phyloP scores from a whole-genome alignment of 2,797 vertebrate genomes.

The Parauchenoglanis ngamensis region DNA sequence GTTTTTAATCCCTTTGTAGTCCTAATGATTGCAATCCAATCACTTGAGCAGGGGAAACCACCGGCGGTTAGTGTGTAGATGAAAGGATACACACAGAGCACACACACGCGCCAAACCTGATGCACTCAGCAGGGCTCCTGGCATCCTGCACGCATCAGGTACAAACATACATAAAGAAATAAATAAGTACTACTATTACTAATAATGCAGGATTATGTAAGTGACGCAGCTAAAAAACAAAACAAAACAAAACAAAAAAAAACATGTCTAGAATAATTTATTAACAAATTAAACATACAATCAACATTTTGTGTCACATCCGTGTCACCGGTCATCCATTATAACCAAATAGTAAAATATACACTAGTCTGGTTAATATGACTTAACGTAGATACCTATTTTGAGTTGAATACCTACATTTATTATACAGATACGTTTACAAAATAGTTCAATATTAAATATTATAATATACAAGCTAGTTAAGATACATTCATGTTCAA shows the following conservation, averaged over 20 bases:
- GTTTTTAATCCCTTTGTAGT: constrained; percentile 56
- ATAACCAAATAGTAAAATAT: too few relatives aligned
- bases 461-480: neutral
- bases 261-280: neutral
- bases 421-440: neutral
- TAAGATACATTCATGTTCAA: neutral
- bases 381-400: neutral
- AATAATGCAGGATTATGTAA: too few relatives aligned
- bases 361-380: neutral
- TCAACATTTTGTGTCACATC: neutral
- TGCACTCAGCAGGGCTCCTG: neutral
- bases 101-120: constrained; percentile 17
- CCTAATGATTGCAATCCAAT: constrained; percentile 74
- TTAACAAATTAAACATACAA: neutral
- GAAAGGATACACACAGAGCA: constrained; percentile 16
- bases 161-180: too few relatives aligned
- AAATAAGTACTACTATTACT: neutral
- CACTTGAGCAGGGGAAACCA: constrained; percentile 66
- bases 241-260: neutral
- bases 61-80: constrained; percentile 50
- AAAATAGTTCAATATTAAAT: neutral
- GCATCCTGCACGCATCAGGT: neutral
- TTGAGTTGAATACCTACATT: neutral
- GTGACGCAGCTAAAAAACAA: neutral
- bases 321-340: too few relatives aligned